phyloP scores from a whole-genome alignment of 2,797 vertebrate species.

The Mus minutoides region DNA sequence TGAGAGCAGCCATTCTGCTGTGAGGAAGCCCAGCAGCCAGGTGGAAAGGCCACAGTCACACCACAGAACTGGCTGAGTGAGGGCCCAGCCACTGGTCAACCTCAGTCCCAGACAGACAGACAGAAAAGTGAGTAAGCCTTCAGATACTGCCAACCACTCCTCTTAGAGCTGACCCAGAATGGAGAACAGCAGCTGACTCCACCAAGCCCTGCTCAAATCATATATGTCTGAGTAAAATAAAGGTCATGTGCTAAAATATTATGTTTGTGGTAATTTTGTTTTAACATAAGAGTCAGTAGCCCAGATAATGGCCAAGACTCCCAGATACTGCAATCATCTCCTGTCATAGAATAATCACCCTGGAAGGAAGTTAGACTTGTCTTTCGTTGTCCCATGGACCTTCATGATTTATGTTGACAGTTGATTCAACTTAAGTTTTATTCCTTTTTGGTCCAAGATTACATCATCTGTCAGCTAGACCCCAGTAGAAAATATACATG shows the following conservation, averaged over 20 bases:
- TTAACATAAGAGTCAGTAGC: background rate
- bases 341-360: background rate
- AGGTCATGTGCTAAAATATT: background rate
- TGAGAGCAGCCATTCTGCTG: background rate
- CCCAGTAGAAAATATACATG: background rate
- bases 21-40: background rate
- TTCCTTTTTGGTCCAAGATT: background rate
- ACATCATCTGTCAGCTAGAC: background rate
- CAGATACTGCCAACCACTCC: background rate
- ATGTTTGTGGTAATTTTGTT: background rate
- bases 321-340: background rate
- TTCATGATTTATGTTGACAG: conserved; percentile 32
- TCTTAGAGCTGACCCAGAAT: background rate
- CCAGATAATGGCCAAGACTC: background rate
- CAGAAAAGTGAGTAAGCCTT: background rate
- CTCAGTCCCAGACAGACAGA: background rate
- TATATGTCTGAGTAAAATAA: background rate
- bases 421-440: background rate
- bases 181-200: background rate
- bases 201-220: background rate
- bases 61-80: background rate
- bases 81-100: background rate
- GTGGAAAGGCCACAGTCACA: background rate
- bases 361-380: background rate
- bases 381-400: background rate